A percentile compares a stretch with the other conserved stretches of the same genome.
These are phyloP conservation scores for Nothobranchius kuhntae DNA, from an alignment of 2,113 vertebrate species.

Conservation along the genomic window DNA sequence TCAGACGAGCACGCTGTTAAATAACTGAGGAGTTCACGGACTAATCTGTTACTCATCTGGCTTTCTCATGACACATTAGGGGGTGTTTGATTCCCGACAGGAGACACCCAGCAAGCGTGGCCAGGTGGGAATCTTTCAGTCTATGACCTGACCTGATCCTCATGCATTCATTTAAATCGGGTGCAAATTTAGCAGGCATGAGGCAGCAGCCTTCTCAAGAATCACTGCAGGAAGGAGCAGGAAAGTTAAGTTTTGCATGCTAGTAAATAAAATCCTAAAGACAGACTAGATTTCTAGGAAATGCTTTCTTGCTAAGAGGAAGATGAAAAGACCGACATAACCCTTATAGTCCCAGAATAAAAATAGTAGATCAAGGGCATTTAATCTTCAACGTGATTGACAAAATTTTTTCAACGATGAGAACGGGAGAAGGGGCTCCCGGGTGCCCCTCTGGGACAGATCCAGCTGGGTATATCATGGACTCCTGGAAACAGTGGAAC, in stretches of 20 bases:
- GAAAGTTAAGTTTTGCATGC: conserved; percentile 12
- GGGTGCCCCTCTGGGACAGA: too few relatives aligned
- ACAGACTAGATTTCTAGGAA: conserved; percentile 7
- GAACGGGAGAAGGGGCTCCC: too few relatives aligned
- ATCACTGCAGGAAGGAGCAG: neutral
- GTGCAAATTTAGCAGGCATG: conserved; percentile 5
- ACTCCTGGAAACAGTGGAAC: too few relatives aligned
- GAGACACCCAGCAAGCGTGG: conserved; percentile 25
- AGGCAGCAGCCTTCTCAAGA: conserved; percentile 3
- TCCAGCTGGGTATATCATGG: too few relatives aligned
- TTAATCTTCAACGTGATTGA: too few relatives aligned
- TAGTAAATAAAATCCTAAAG: conserved; percentile 11
- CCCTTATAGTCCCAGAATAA: neutral
- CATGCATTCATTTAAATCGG: conserved; percentile 45
- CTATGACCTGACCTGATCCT: conserved; percentile 40
- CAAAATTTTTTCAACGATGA: too few relatives aligned
- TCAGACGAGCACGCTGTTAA: conserved; percentile 39
- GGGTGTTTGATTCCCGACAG: conserved; percentile 56
- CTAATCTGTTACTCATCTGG: conserved; percentile 39
- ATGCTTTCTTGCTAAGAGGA: neutral
- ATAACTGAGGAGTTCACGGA: conserved; percentile 37
- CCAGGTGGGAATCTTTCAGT: conserved; percentile 33
- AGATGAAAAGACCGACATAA: neutral
- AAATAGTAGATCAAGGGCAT: neutral
- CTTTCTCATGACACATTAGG: conserved; percentile 38